These are phyloP conservation scores for Dolichotis patagonum DNA, from an alignment of 2,113 vertebrate genomes.

Conservation along the genomic window DNA sequence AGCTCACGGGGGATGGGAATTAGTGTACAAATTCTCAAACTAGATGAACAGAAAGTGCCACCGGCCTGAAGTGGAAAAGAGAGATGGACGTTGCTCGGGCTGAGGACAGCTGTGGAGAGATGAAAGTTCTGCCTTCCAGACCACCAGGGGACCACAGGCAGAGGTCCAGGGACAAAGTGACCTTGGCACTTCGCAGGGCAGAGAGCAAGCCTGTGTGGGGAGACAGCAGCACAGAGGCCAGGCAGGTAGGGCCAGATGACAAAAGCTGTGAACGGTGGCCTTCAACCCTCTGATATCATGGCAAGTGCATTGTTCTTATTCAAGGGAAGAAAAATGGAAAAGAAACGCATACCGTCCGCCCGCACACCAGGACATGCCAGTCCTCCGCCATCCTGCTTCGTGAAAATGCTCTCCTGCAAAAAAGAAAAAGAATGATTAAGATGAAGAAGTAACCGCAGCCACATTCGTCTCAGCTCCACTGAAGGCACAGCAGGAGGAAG, in stretches of 20 bases:
- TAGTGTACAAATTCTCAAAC: background rate
- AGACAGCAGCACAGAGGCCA: background rate
- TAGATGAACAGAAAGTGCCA: background rate
- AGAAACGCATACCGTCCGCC: slow-evolving; percentile 52
- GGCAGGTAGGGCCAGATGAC: background rate
- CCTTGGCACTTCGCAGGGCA: background rate
- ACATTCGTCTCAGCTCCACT: slow-evolving; percentile 82
- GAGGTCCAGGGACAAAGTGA: background rate
- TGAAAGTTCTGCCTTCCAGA: background rate
- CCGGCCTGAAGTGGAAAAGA: background rate
- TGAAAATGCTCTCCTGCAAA: slow-evolving; percentile 83
- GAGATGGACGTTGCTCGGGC: background rate
- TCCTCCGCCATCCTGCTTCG: slow-evolving; percentile 81
- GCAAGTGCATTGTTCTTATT: slow-evolving; percentile 55
- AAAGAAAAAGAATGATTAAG: slow-evolving; percentile 74
- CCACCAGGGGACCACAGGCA: too few species aligned
- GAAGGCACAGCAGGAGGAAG: slow-evolving; percentile 78
- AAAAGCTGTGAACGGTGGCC: background rate
- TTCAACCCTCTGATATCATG: background rate
- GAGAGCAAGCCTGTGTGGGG: fast-evolving
- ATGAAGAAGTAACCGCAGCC: slow-evolving; percentile 52
- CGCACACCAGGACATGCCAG: slow-evolving; percentile 80
- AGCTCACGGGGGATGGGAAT: background rate
- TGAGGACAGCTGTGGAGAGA: background rate
- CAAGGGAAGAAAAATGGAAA: slow-evolving; percentile 43